Conservation (phyloP, 2,113 vertebrate species). For the Catharus fuscescens region DNA sequence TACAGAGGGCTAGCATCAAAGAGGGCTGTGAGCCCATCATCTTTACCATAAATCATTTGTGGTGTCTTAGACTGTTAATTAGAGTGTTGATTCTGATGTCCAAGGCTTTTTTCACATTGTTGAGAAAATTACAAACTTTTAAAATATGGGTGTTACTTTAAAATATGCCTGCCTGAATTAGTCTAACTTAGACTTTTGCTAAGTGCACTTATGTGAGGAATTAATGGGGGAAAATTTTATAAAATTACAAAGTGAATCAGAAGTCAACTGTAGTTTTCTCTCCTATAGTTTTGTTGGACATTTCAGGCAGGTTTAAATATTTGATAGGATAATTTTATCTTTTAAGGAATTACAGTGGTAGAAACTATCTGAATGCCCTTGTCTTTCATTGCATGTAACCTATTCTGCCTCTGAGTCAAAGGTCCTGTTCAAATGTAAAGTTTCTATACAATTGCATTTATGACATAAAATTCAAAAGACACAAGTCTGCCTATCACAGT, state of each 20-base stretch:
- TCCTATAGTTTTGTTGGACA: neutral
- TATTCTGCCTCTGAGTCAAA: neutral
- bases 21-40: neutral
- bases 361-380: neutral
- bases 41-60: neutral
- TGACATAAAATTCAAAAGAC: neutral
- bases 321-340: neutral
- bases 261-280: neutral
- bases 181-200: neutral
- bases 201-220: neutral
- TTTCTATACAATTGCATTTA: neutral
- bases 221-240: neutral
- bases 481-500: neutral
- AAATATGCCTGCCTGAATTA: neutral
- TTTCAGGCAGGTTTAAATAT: neutral
- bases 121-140: neutral
- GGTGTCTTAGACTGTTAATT: neutral
- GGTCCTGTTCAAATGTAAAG: neutral
- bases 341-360: neutral
- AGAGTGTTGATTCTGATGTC: neutral
- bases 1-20: neutral
- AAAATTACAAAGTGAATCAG: neutral
- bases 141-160: neutral
- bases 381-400: accelerated
- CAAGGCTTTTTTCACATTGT: neutral